These are phyloP conservation scores for Muraenolepis orangiensis DNA, from an alignment of 2,797 vertebrate genomes.

Conservation along the genomic window DNA sequence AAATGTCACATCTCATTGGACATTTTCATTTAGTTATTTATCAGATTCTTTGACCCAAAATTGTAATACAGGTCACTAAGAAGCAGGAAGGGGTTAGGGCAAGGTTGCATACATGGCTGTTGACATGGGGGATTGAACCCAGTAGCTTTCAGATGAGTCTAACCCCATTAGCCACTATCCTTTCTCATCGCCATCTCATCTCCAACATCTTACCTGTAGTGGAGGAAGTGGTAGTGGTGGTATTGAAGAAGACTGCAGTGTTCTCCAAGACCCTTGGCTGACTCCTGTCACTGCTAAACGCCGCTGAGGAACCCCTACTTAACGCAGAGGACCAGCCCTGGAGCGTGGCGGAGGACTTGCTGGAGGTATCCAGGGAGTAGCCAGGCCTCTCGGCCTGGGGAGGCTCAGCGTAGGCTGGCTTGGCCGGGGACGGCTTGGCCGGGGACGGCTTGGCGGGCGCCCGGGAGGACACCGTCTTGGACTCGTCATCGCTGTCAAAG, in stretches of 20 bases:
- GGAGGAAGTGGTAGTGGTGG: conserved; percentile 38
- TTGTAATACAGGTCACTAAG: too few species aligned
- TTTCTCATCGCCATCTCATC: background rate
- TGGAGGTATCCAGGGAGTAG: conserved; percentile 46
- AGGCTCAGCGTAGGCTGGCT: conserved; percentile 54
- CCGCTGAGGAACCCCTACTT: conserved; percentile 13
- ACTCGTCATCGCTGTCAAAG: conserved; percentile 97
- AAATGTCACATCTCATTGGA: too few species aligned
- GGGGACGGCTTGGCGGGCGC: conserved; percentile 49
- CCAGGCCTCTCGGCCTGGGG: conserved; percentile 50
- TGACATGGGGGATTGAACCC: too few species aligned
- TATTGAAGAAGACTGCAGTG: conserved; percentile 74
- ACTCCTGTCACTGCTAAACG: conserved; percentile 61
- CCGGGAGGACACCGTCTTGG: conserved; percentile 92
- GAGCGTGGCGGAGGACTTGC: conserved; percentile 58
- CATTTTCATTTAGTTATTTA: too few species aligned
- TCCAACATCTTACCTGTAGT: conserved; percentile 69
- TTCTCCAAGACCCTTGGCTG: conserved; percentile 71
- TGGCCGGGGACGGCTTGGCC: conserved; percentile 57
- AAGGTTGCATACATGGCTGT: too few species aligned
- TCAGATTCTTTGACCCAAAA: too few species aligned
- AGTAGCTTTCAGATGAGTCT: background rate
- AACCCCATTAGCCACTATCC: background rate
- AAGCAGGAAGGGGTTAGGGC: too few species aligned
- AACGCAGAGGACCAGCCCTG: conserved; percentile 41